Conservation (phyloP, 2,888 invertebrate species). For the Odontothrips loti region DNA sequence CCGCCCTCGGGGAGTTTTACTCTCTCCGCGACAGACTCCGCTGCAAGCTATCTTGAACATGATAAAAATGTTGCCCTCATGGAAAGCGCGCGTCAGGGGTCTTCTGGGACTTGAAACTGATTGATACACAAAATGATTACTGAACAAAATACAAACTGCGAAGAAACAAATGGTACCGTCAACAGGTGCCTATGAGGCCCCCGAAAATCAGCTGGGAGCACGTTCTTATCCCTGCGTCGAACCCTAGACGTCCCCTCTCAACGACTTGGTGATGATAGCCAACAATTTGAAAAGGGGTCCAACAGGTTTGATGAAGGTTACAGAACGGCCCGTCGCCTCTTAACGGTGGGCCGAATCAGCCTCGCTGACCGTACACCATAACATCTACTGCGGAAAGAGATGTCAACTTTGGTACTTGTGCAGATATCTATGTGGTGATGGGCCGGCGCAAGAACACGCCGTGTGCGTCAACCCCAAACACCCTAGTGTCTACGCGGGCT, state of each 20-base stretch:
- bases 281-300: too few species aligned
- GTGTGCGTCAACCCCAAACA: constrained; percentile 13
- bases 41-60: constrained; percentile 21
- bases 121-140: constrained; percentile 12
- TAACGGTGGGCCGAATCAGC: not conserved
- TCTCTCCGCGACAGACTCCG: constrained; percentile 21
- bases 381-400: constrained; percentile 21
- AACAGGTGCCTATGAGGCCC: not conserved
- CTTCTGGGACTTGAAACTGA: constrained; percentile 13
- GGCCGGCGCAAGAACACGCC: not conserved
- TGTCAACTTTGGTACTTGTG: constrained; percentile 22
- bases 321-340: too few species aligned
- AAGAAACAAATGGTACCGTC: not conserved
- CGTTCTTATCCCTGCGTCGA: too few species aligned
- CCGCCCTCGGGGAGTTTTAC: not conserved
- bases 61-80: not conserved
- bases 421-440: constrained; percentile 17
- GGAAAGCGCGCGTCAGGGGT: constrained; percentile 3
- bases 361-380: not conserved
- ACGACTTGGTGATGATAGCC: too few species aligned
- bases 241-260: too few species aligned
- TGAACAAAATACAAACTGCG: constrained; percentile 17
- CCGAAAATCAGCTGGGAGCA: too few species aligned
- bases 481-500: constrained; percentile 23
- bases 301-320: too few species aligned